A percentile compares a stretch with the other conserved stretches of the same genome.
Conservation (phyloP, 2,113 vertebrate species). For the Triplophysa tibetana region DNA sequence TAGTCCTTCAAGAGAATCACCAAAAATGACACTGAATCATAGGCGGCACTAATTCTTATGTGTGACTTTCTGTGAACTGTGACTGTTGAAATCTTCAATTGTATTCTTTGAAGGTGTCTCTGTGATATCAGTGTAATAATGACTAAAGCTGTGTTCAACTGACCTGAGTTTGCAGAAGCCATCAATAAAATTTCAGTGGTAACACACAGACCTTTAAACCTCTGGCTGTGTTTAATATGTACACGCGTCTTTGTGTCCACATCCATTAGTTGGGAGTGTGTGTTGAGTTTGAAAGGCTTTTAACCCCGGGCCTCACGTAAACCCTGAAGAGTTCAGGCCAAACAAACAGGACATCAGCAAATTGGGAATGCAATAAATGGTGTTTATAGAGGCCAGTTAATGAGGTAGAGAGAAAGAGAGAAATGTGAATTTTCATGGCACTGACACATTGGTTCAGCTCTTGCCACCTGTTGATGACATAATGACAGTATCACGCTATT, state of each 20-base stretch:
- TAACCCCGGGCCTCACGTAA: conserved; percentile 19
- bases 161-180: no score
- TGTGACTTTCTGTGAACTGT: no score
- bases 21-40: no score
- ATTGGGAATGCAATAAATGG: not conserved
- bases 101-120: no score
- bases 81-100: no score
- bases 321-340: conserved; percentile 14
- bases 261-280: not conserved
- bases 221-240: not conserved
- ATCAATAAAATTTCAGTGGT: no score
- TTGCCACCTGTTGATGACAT: conserved; percentile 15
- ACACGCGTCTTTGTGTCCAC: not conserved
- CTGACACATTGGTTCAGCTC: conserved; percentile 1
- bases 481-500: not conserved
- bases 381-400: conserved; percentile 16
- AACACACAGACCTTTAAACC: no score
- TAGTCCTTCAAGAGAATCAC: no score
- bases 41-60: no score
- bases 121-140: no score
- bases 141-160: no score
- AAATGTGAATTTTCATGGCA: not conserved
- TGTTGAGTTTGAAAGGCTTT: conserved; percentile 15
- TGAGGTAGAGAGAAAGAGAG: not conserved
- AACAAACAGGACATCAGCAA: conserved; percentile 9